A percentile compares a stretch with the other conserved stretches of the same genome.
Conservation (phyloP, 37 sponge, comb jelly and placozoan species). For the Crambe crambe region DNA sequence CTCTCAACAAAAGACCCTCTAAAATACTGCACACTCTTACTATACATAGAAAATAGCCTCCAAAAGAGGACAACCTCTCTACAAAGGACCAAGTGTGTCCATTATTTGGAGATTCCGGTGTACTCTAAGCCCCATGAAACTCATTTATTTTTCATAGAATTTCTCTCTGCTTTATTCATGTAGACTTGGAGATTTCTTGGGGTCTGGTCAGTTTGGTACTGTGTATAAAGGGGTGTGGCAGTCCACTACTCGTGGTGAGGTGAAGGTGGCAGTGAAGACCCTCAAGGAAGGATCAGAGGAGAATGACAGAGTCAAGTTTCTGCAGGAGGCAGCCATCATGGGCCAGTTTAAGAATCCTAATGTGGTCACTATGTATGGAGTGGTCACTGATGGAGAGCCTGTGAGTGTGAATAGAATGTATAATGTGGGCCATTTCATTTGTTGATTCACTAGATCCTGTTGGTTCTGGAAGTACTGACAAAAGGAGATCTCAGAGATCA, state of each 20-base stretch:
- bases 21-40: no score
- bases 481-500: constrained; percentile 59
- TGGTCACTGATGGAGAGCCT: constrained; percentile 49
- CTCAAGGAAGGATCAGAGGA: constrained; percentile 27
- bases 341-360: constrained; percentile 73
- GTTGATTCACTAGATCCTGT: constrained; percentile 48
- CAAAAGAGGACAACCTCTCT: no score
- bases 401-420: constrained; percentile 15
- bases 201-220: constrained; percentile 70
- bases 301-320: constrained; percentile 51
- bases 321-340: constrained; percentile 81
- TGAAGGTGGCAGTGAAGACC: constrained; percentile 56
- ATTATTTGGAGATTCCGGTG: no score
- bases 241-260: constrained; percentile 8
- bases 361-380: constrained; percentile 65
- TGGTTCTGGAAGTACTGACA: constrained; percentile 65
- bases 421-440: background rate
- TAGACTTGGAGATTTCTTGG: constrained; percentile 39
- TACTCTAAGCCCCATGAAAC: no score
- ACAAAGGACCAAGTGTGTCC: no score
- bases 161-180: no score
- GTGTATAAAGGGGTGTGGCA: constrained; percentile 51
- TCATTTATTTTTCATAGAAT: no score
- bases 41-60: no score
- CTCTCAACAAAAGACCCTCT: no score